These are phyloP conservation scores for Polyploca ridens DNA, from an alignment of 2,888 invertebrate genomes.

Conservation along the genomic window DNA sequence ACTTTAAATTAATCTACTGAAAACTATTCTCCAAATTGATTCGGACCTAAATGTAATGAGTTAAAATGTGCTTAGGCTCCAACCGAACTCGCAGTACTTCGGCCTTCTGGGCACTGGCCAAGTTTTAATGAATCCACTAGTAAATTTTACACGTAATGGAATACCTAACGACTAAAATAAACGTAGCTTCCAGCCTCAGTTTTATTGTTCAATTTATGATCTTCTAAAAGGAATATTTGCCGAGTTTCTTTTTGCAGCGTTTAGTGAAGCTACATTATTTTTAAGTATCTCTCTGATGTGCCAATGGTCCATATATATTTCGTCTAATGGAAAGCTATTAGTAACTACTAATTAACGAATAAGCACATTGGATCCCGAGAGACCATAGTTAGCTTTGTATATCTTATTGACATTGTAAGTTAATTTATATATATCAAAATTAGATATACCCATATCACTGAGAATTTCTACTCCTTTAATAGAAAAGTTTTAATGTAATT, in stretches of 20 bases:
- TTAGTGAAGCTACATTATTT: not conserved
- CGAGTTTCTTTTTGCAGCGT: not conserved
- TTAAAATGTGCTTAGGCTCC: slow-evolving; percentile 52
- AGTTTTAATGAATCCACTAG: slow-evolving; percentile 69
- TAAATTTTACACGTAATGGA: slow-evolving; percentile 67
- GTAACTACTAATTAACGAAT: no score
- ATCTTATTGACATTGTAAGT: no score
- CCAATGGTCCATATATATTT: not conserved
- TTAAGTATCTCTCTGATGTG: not conserved
- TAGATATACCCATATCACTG: no score
- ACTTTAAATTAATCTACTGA: slow-evolving; percentile 45
- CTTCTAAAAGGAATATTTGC: not conserved
- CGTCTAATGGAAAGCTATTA: no score
- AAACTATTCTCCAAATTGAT: slow-evolving; percentile 50
- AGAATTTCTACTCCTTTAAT: not conserved
- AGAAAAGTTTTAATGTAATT: not conserved
- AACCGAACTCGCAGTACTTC: slow-evolving; percentile 41
- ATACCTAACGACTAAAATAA: slow-evolving; percentile 64
- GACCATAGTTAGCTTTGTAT: no score
- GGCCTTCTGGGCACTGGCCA: slow-evolving; percentile 55
- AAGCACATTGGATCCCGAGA: no score
- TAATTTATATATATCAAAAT: no score
- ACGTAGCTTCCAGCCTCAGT: not conserved
- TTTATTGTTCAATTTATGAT: slow-evolving; percentile 6
- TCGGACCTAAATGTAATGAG: slow-evolving; percentile 49